Percentiles rank a stretch among this genome's conserved stretches.
These are phyloP conservation scores for Thereva nobilitata DNA, from an alignment of 2,888 invertebrate genomes.

Conservation along the genomic window DNA sequence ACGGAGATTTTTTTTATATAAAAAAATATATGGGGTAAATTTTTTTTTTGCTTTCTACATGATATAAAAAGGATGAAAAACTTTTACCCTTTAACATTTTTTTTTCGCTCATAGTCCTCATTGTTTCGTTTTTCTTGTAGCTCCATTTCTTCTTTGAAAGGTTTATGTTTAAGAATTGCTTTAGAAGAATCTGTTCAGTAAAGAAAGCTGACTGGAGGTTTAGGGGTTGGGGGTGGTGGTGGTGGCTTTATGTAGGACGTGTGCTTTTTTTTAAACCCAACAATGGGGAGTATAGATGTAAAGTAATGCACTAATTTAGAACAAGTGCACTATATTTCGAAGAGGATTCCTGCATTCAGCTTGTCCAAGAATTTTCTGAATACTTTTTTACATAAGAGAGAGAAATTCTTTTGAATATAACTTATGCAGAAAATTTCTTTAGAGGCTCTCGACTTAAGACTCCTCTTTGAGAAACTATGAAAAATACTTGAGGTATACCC, in stretches of 20 bases:
- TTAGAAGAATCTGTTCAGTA: too few relatives aligned
- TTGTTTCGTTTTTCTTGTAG: neutral
- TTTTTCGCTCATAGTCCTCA: slow-evolving; percentile 2
- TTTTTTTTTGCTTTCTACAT: slow-evolving; percentile 14
- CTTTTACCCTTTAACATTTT: slow-evolving; percentile 28
- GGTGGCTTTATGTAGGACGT: slow-evolving; percentile 25
- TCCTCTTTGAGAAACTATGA: slow-evolving; percentile 16
- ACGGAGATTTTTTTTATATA: slow-evolving; percentile 17
- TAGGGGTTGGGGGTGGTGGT: too few relatives aligned
- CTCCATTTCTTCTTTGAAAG: too few relatives aligned
- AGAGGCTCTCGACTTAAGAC: slow-evolving; percentile 30
- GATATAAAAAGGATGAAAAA: slow-evolving; percentile 12
- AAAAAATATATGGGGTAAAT: slow-evolving; percentile 21
- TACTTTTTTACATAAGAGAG: neutral
- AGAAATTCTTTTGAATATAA: slow-evolving; percentile 21
- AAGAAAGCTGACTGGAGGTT: too few relatives aligned
- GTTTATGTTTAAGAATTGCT: too few relatives aligned
- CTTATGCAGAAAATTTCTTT: slow-evolving; percentile 33
- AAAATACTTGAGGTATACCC: slow-evolving; percentile 17
- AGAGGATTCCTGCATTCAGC: slow-evolving; percentile 11
- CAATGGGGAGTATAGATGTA: slow-evolving; percentile 26
- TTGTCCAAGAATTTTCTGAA: slow-evolving; percentile 13
- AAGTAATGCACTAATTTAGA: slow-evolving; percentile 30
- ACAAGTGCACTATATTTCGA: slow-evolving; percentile 25
- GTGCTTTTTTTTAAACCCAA: slow-evolving; percentile 27